phyloP scores from a whole-genome alignment of 2,113 vertebrate species.

The Nothobranchius kuhntae region DNA sequence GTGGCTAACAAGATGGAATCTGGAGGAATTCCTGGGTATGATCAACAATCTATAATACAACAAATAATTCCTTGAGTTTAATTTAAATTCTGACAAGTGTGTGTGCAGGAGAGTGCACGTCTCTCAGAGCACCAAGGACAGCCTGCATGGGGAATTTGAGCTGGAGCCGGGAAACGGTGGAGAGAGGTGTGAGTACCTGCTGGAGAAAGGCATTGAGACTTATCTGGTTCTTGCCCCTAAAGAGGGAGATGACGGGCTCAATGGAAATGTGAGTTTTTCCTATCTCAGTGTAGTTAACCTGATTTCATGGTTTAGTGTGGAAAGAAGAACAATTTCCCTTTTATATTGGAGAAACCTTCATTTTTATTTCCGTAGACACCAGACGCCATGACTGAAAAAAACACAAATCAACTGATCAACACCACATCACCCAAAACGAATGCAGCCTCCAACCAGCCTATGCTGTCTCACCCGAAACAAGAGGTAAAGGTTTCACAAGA shows the following conservation, averaged over 20 bases:
- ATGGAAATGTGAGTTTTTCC: conserved; percentile 80
- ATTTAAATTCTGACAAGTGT: neutral
- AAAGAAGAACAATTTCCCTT: neutral
- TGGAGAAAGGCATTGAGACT: conserved; percentile 92
- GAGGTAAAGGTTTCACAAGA: conserved; percentile 66
- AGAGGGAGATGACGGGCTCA: conserved; percentile 75
- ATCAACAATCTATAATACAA: neutral
- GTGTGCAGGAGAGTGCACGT: conserved; percentile 89
- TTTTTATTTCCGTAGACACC: conserved; percentile 65
- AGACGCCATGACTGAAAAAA: conserved; percentile 70
- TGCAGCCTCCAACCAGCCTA: conserved; percentile 67
- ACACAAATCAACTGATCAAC: conserved; percentile 84
- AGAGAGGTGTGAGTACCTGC: conserved; percentile 90
- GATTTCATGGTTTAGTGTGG: neutral
- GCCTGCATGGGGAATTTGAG: conserved; percentile 90
- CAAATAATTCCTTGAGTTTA: neutral
- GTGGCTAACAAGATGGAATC: conserved; percentile 99
- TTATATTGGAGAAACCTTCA: neutral
- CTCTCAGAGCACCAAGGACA: conserved; percentile 91
- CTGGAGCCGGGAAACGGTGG: conserved; percentile 88
- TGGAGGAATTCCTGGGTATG: conserved; percentile 90
- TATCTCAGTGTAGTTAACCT: neutral
- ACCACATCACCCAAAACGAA: conserved; percentile 84
- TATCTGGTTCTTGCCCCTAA: conserved; percentile 85
- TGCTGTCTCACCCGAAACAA: conserved; percentile 69